Conservation (phyloP, 2,888 invertebrate species). For the Thalpophila matura region DNA sequence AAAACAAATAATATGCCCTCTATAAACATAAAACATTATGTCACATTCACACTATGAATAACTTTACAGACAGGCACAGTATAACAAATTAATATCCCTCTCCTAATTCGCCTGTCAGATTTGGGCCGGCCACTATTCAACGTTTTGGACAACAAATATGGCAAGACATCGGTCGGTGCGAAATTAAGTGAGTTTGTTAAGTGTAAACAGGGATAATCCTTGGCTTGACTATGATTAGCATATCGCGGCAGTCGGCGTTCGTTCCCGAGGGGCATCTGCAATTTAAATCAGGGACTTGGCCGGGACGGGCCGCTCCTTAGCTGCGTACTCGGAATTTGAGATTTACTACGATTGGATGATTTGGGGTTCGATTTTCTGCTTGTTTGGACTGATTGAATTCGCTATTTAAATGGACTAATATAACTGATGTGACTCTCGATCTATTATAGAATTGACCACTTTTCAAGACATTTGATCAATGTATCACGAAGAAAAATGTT, state of each 20-base stretch:
- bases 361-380: slow-evolving; percentile 90
- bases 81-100: slow-evolving; percentile 49
- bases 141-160: slow-evolving; percentile 74
- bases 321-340: slow-evolving; percentile 87
- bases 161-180: slow-evolving; percentile 85
- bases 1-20: too few relatives aligned
- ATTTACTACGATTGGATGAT: slow-evolving; percentile 89
- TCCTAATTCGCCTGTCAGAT: slow-evolving; percentile 62
- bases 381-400: slow-evolving; percentile 88
- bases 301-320: slow-evolving; percentile 88
- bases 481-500: slow-evolving; percentile 11
- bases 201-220: slow-evolving; percentile 91
- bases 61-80: slow-evolving; percentile 28
- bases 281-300: slow-evolving; percentile 90
- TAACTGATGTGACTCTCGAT: slow-evolving; percentile 66
- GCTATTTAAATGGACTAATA: slow-evolving; percentile 82
- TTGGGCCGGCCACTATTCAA: slow-evolving; percentile 59
- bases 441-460: slow-evolving; percentile 49
- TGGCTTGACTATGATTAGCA: slow-evolving; percentile 90
- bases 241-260: slow-evolving; percentile 89
- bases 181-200: slow-evolving; percentile 91
- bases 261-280: slow-evolving; percentile 87
- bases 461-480: slow-evolving; percentile 21
- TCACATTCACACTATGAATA: slow-evolving; percentile 20
- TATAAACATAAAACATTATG: slow-evolving; percentile 6